Percentiles rank a stretch among this genome's conserved stretches.
These are phyloP conservation scores for Leptonema lineaticorne DNA, from an alignment of 1,140 invertebrate species.

Conservation along the genomic window DNA sequence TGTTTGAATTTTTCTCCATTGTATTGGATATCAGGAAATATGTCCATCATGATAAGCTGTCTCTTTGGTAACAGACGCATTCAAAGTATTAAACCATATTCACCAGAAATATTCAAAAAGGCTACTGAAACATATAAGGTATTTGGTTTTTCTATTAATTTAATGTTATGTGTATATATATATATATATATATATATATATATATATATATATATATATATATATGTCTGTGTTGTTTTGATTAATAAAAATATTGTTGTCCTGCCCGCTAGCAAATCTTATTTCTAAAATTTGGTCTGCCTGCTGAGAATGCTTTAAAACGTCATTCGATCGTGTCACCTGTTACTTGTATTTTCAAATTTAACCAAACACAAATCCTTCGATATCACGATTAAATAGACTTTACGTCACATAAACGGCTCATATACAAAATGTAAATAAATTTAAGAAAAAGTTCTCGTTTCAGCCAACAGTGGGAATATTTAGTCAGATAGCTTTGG, in stretches of 20 bases:
- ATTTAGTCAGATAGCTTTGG: constrained; percentile 12
- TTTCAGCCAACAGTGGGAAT: constrained; percentile 27
- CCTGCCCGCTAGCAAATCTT: too few relatives aligned
- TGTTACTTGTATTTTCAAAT: too few relatives aligned
- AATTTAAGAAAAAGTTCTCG: not conserved
- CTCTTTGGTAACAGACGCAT: constrained; percentile 7
- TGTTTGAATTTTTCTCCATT: constrained; percentile 20
- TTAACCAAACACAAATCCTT: too few relatives aligned
- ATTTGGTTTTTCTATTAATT: not conserved
- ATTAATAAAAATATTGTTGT: not conserved
- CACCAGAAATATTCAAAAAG: not conserved
- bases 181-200: constrained; percentile 16
- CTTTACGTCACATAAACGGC: too few relatives aligned
- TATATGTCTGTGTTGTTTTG: not conserved
- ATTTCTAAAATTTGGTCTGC: too few relatives aligned
- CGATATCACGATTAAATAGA: too few relatives aligned
- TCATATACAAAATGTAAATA: too few relatives aligned
- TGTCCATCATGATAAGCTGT: not conserved
- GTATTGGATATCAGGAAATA: constrained; percentile 20
- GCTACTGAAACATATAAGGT: constrained; percentile 26
- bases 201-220: too few relatives aligned
- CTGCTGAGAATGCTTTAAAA: too few relatives aligned
- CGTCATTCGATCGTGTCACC: too few relatives aligned
- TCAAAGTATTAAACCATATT: constrained; percentile 12
- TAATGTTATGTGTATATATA: too few relatives aligned